Conservation (phyloP, 2,888 invertebrate genomes). For the Theristus sp. region DNA sequence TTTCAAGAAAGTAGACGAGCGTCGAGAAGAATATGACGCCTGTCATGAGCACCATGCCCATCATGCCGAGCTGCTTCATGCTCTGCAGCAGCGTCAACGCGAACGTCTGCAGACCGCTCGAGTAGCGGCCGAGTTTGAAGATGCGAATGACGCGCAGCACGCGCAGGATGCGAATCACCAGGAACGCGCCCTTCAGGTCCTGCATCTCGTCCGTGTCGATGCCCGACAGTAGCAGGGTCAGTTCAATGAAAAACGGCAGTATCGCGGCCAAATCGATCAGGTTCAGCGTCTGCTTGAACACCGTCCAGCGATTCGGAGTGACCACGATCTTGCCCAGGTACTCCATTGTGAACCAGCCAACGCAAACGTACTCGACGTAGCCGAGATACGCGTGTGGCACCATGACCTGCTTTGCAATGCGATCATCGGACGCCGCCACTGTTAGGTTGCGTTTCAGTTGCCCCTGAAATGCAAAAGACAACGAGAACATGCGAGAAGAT, state of each 20-base stretch:
- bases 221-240: constrained; percentile 15
- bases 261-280: constrained; percentile 22
- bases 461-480: no score
- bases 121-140: constrained; percentile 22
- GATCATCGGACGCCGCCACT: no score
- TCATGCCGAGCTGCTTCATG: constrained; percentile 20
- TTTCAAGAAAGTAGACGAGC: constrained; percentile 22
- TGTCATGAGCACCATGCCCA: constrained; percentile 23
- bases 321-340: constrained; percentile 19
- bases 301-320: constrained; percentile 13
- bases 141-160: constrained; percentile 22
- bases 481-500: no score
- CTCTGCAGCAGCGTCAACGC: constrained; percentile 18
- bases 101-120: constrained; percentile 22
- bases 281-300: constrained; percentile 18
- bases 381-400: constrained; percentile 17
- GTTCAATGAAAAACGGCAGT: constrained; percentile 20
- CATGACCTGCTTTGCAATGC: constrained; percentile 21
- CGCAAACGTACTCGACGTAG: constrained; percentile 19
- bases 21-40: constrained; percentile 24
- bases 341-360: constrained; percentile 21
- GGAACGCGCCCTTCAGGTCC: constrained; percentile 21
- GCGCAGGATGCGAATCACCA: constrained; percentile 21
- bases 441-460: no score
- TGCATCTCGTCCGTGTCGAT: constrained; percentile 19